Conservation (phyloP, 2,797 vertebrate genomes). For the Myotis daubentonii region DNA sequence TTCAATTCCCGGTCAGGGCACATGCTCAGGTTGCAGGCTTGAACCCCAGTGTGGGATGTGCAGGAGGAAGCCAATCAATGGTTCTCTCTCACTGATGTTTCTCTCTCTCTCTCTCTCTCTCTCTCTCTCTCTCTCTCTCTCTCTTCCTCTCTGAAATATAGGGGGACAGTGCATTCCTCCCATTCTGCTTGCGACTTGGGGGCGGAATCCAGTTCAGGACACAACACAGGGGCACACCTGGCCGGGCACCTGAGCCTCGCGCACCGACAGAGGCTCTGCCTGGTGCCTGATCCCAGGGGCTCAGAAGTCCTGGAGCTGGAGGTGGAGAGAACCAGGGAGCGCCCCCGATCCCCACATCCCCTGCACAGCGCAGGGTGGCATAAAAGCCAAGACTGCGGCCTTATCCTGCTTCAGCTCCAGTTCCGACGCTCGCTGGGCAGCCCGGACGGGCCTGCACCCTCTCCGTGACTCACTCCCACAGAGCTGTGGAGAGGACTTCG, state of each 20-base stretch:
- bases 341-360: background rate
- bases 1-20: too few relatives aligned
- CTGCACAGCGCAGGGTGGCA: rapidly evolving
- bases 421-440: background rate
- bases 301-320: background rate
- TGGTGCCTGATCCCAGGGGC: background rate
- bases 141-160: too few relatives aligned
- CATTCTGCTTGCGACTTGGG: background rate
- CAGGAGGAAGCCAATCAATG: too few relatives aligned
- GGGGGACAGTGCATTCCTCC: rapidly evolving
- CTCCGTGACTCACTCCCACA: background rate
- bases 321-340: rapidly evolving
- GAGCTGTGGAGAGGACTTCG: background rate
- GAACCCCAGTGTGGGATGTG: too few relatives aligned
- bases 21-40: too few relatives aligned
- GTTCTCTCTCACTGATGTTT: too few relatives aligned
- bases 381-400: background rate
- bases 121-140: too few relatives aligned
- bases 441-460: rapidly evolving
- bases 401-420: background rate
- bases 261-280: background rate
- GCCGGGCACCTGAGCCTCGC: rapidly evolving
- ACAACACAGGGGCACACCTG: background rate
- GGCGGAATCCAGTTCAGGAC: background rate
- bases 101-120: too few relatives aligned